Conservation (phyloP, 2,888 invertebrate species). For the Ichneumon xanthorius region DNA sequence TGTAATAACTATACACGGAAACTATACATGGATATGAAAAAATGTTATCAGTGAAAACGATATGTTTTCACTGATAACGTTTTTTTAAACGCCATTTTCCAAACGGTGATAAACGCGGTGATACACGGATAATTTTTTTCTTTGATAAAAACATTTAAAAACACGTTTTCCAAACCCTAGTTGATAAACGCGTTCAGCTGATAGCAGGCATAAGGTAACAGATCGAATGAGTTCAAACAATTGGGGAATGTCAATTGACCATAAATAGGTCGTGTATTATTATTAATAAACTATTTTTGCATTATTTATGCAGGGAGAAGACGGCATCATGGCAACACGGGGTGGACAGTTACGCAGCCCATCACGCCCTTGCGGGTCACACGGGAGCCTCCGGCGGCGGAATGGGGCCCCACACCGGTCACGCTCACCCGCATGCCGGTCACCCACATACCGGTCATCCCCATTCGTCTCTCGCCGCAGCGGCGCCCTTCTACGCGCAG, state of each 20-base stretch:
- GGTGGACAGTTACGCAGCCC: slow-evolving; percentile 82
- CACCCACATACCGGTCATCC: slow-evolving; percentile 86
- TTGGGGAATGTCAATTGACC: too few relatives aligned
- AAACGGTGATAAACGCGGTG: too few relatives aligned
- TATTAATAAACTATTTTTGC: too few relatives aligned
- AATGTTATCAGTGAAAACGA: too few relatives aligned
- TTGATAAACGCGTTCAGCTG: too few relatives aligned
- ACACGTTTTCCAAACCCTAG: not conserved
- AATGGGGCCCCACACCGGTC: slow-evolving; percentile 81
- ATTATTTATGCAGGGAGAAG: slow-evolving; percentile 79
- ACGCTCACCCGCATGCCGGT: slow-evolving; percentile 79
- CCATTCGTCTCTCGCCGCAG: slow-evolving; percentile 85
- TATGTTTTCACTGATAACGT: slow-evolving; percentile 29
- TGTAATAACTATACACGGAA: too few relatives aligned
- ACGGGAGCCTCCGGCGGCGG: slow-evolving; percentile 80
- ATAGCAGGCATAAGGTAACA: too few relatives aligned
- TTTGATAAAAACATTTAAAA: slow-evolving; percentile 9
- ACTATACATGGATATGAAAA: not conserved
- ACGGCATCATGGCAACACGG: slow-evolving; percentile 84
- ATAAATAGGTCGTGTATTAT: too few relatives aligned
- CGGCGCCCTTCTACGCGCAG: slow-evolving; percentile 91
- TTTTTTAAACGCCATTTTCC: not conserved
- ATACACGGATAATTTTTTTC: too few relatives aligned
- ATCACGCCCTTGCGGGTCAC: slow-evolving; percentile 82
- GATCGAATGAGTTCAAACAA: too few relatives aligned